phyloP scores from a whole-genome alignment of 1,140 invertebrate genomes.

The Hycleus cichorii region DNA sequence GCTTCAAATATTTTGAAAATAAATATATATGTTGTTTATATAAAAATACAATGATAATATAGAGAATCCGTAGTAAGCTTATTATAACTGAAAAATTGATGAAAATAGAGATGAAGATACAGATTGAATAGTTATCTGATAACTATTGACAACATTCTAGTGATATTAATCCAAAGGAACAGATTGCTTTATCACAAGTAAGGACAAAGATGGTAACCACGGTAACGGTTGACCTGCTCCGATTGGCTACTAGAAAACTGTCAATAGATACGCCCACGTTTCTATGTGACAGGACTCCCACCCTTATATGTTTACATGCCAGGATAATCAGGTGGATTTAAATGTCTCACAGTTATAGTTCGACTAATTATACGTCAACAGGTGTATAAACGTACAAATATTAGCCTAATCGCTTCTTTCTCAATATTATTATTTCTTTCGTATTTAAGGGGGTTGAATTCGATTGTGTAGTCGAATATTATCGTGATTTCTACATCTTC shows the following conservation, averaged over 20 bases:
- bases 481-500: not conserved
- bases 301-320: not conserved
- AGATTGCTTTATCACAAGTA: constrained; percentile 27
- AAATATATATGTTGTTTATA: no score
- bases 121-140: no score
- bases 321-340: constrained; percentile 8
- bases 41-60: no score
- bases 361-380: constrained; percentile 13
- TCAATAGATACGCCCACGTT: constrained; percentile 34
- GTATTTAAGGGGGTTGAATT: not conserved
- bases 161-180: constrained; percentile 2
- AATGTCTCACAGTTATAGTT: constrained; percentile 1
- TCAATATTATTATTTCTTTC: not conserved
- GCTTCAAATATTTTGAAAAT: not conserved
- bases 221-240: constrained; percentile 33
- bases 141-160: no score
- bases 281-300: constrained; percentile 12
- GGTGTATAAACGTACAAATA: not conserved
- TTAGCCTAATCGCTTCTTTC: no score
- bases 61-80: no score
- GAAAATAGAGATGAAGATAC: no score
- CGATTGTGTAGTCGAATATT: not conserved
- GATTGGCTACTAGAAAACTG: constrained; percentile 37
- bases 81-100: no score
- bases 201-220: constrained; percentile 35